Evolutionary conservation across 1,140 invertebrate species (phyloP).

Genomic region (Thrips palmi): DNA sequence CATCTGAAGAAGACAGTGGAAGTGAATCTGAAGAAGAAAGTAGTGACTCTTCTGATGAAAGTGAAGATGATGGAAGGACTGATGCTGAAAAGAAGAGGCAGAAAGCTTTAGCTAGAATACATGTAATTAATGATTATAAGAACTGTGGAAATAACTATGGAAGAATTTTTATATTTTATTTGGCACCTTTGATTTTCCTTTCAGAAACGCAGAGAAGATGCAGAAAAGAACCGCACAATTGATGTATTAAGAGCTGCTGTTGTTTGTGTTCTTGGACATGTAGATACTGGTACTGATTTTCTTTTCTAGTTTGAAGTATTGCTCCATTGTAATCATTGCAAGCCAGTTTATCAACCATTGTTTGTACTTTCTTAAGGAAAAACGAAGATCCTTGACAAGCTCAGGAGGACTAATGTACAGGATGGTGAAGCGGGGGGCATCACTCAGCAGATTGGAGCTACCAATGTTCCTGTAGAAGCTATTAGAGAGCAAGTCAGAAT

Average conservation of each 20-base stretch:
- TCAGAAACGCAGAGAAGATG: conserved; percentile 60
- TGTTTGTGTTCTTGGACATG: conserved; percentile 97
- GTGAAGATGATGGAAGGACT: conserved; percentile 31
- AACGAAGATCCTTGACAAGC: conserved; percentile 97
- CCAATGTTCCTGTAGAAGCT: conserved; percentile 94
- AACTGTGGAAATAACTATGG: conserved; percentile 10
- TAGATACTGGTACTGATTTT: conserved; percentile 65
- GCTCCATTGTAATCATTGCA: neutral
- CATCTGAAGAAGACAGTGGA: conserved; percentile 14
- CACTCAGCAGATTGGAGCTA: conserved; percentile 98
- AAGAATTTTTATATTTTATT: conserved; percentile 8
- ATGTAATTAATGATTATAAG: too few relatives aligned
- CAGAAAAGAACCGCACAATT: conserved; percentile 58
- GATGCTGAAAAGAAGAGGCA: conserved; percentile 46
- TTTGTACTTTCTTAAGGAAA: conserved; percentile 54
- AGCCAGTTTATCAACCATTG: neutral
- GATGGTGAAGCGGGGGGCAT: conserved; percentile 98
- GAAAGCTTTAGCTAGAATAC: conserved; percentile 43
- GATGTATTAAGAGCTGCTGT: conserved; percentile 84
- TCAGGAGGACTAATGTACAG: conserved; percentile 88
- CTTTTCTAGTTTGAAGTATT: neutral
- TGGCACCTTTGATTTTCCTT: conserved; percentile 14
- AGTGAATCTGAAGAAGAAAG: conserved; percentile 9
- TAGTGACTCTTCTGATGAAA: conserved; percentile 15
- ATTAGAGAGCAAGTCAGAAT: conserved; percentile 88